Base-by-base conservation (phyloP, 2,797 vertebrate genomes). In the Tadarida brasiliensis region DNA sequence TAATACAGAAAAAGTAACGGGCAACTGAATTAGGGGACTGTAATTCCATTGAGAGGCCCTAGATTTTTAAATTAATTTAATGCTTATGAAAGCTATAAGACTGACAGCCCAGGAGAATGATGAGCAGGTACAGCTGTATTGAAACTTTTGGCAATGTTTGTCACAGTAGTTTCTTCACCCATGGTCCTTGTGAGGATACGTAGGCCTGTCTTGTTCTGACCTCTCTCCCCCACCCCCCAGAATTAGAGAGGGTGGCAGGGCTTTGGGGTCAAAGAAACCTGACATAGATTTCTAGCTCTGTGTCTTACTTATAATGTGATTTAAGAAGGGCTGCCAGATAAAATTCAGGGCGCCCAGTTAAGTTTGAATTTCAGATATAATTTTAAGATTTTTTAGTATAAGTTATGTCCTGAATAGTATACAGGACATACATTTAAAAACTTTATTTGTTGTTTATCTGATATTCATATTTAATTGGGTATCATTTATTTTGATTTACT, bases 1-100 rank as follows among this genome's bases (percentile, higher is more conserved):
- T 98, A 98, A 98, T 98, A 98, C 96, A 97, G 97, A 98, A 97
- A 98, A 98, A 98, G 98, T 98, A 98, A 96, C 94, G 96, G 97
- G 47, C 90, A 97, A 98, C 96, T 61, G 1, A 97, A 92, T 98
- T 97, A 97, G 47, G 20, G 86, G 71, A 94, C 81, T 97, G 94
- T 97, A 96, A 98, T 98, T 98, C 97, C 94, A 82, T 95, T 4
- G 80, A 97, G 96, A 92, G 59, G 22, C 84, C 96, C 96, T 24
- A 68, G 96, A 97, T 97, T 97, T 96, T 92, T 90, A 90, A 97
- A 97, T 4, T 5, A 95, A 97, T 95, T 97, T 90, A 96, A 93
- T 92, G 91, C 88, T 97, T 93, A 92, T 98, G 98, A 97, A 98
- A 97, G 97, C 96, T 98, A 14, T 94, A 97, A 97, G 84, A 90